These are phyloP conservation scores for Drosophila rufa DNA, from an alignment of 1,140 invertebrate genomes.

Conservation along the genomic window DNA sequence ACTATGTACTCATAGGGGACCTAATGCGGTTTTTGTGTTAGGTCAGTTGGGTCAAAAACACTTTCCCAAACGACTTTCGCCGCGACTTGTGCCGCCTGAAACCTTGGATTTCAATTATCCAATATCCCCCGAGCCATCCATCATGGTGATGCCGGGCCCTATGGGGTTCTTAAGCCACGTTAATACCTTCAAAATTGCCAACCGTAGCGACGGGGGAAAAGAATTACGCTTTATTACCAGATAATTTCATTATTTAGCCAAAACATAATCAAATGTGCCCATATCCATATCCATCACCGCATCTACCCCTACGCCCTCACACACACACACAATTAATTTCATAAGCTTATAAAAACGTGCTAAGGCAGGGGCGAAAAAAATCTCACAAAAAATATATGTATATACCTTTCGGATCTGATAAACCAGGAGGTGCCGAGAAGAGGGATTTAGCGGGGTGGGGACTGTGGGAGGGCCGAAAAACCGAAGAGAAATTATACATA, in stretches of 20 bases:
- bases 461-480: conserved; percentile 48
- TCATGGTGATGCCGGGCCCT: conserved; percentile 37
- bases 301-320: conserved; percentile 26
- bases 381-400: conserved; percentile 20
- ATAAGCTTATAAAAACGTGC: conserved; percentile 81
- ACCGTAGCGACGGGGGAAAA: conserved; percentile 20
- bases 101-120: conserved; percentile 39
- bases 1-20: conserved; percentile 10
- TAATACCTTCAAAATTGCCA: conserved; percentile 66
- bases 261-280: conserved; percentile 76
- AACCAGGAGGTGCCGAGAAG: conserved; percentile 37
- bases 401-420: conserved; percentile 65
- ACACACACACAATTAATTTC: conserved; percentile 72
- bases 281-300: conserved; percentile 70
- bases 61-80: conserved; percentile 43
- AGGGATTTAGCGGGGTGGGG: conserved; percentile 4
- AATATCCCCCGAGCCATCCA: conserved; percentile 26
- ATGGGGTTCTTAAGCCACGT: conserved; percentile 31
- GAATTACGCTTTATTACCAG: conserved; percentile 73
- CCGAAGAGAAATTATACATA: conserved; percentile 78
- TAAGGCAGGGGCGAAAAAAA: conserved; percentile 50
- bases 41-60: conserved; percentile 57
- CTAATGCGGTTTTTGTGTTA: conserved; percentile 72
- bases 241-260: conserved; percentile 82
- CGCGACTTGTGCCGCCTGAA: conserved; percentile 11